phyloP scores from a whole-genome alignment of 64 coral and sea anemone species.

The Montipora foliosa region DNA sequence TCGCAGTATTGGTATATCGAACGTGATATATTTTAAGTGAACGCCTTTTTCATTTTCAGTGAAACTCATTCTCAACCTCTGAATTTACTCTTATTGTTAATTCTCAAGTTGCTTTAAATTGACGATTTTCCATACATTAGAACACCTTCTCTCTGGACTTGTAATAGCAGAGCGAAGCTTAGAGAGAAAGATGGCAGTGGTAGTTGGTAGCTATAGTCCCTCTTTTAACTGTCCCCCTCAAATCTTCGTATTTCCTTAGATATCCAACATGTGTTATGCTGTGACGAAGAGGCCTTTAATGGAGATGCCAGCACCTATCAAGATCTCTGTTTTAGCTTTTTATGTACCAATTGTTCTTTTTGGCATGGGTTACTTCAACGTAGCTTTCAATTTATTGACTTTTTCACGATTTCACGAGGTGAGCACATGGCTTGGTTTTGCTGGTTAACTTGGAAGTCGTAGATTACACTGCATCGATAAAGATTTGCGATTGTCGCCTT shows the following conservation, averaged over 20 bases:
- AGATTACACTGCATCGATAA: no score
- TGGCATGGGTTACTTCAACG: slow-evolving; percentile 69
- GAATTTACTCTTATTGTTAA: no score
- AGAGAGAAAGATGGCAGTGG: background rate
- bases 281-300: slow-evolving; percentile 68
- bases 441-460: no score
- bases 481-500: no score
- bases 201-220: background rate
- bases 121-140: no score
- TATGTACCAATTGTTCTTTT: slow-evolving; percentile 51
- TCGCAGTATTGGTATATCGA: no score
- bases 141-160: no score
- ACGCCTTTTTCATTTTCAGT: no score
- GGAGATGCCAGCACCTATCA: slow-evolving; percentile 52
- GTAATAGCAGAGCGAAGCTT: background rate
- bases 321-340: slow-evolving; percentile 32
- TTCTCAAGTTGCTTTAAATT: no score
- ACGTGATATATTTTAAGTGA: no score
- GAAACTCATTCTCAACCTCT: no score
- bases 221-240: background rate
- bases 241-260: slow-evolving; percentile 19
- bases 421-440: background rate
- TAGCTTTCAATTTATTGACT: slow-evolving; percentile 71
- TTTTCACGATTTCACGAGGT: slow-evolving; percentile 66
- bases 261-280: slow-evolving; percentile 56